A percentile compares a stretch with the other conserved stretches of the same genome.
Conservation (phyloP, 2,888 invertebrate genomes). For the Itoplectis maculator region DNA sequence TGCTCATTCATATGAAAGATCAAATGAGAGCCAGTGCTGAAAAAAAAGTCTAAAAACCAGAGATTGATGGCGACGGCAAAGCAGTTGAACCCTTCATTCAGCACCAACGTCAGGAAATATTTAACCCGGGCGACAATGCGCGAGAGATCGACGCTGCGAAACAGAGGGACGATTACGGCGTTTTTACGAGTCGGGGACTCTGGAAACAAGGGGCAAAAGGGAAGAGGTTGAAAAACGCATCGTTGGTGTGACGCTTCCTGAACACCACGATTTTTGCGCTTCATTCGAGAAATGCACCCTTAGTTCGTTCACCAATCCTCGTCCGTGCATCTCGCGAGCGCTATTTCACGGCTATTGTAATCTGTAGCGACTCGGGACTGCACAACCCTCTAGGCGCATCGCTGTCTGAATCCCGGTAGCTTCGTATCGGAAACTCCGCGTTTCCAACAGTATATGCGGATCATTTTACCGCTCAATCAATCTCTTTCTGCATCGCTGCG, state of each 20-base stretch:
- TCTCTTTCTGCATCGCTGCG: constrained; percentile 1
- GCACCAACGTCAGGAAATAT: constrained; percentile 57
- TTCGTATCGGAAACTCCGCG: constrained; percentile 24
- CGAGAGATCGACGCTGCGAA: constrained; percentile 55
- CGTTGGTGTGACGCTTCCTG: constrained; percentile 52
- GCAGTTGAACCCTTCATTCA: constrained; percentile 45
- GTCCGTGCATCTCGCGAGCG: constrained; percentile 62
- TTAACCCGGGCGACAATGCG: constrained; percentile 57
- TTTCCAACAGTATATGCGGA: constrained; percentile 22
- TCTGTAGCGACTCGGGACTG: not conserved
- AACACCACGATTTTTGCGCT: constrained; percentile 66
- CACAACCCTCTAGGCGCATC: constrained; percentile 52
- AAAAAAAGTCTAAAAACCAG: constrained; percentile 17
- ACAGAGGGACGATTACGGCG: constrained; percentile 63
- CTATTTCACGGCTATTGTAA: constrained; percentile 58
- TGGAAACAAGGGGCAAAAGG: constrained; percentile 18
- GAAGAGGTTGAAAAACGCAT: constrained; percentile 37
- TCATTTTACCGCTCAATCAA: constrained; percentile 4
- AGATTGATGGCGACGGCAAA: constrained; percentile 24
- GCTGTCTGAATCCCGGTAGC: constrained; percentile 25
- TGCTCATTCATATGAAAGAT: not conserved
- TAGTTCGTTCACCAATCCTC: constrained; percentile 69
- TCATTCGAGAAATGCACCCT: constrained; percentile 42
- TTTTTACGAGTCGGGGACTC: constrained; percentile 61
- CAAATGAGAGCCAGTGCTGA: constrained; percentile 34